A percentile compares a stretch with the other conserved stretches of the same genome.
These are phyloP conservation scores for Macroteleia sp. DNA, from an alignment of 2,888 invertebrate genomes.

Conservation along the genomic window DNA sequence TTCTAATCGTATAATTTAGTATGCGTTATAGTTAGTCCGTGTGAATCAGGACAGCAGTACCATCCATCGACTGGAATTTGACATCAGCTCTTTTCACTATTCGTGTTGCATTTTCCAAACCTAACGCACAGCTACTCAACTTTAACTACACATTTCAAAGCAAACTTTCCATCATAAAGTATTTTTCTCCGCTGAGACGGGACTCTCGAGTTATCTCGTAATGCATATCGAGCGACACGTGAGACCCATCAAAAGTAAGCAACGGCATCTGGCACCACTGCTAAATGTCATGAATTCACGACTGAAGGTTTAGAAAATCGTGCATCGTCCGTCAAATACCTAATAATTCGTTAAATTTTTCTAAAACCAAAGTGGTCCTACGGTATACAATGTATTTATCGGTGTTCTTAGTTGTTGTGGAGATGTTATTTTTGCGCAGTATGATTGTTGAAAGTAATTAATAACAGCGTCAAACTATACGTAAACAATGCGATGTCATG, in stretches of 20 bases:
- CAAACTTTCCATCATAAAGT: conserved; percentile 51
- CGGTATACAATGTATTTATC: too few species aligned
- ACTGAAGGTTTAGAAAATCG: background rate
- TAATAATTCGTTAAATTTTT: conserved; percentile 9
- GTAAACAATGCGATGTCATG: background rate
- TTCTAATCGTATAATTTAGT: too few species aligned
- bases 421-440: too few species aligned
- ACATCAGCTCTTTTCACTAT: conserved; percentile 8
- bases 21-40: too few species aligned
- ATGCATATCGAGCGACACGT: conserved; percentile 36
- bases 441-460: conserved; percentile 11
- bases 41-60: conserved; percentile 17
- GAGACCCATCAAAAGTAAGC: conserved; percentile 32
- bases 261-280: conserved; percentile 8
- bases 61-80: conserved; percentile 12
- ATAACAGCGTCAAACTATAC: conserved; percentile 1
- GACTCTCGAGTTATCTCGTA: conserved; percentile 37
- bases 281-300: conserved; percentile 30
- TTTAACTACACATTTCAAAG: conserved; percentile 26
- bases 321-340: conserved; percentile 13
- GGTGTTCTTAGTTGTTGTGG: too few species aligned
- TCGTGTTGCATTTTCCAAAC: conserved; percentile 10
- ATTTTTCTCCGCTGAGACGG: conserved; percentile 25
- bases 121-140: conserved; percentile 1
- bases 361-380: background rate